phyloP scores from a whole-genome alignment of 2,113 vertebrate genomes.

The Willisornis vidua region DNA sequence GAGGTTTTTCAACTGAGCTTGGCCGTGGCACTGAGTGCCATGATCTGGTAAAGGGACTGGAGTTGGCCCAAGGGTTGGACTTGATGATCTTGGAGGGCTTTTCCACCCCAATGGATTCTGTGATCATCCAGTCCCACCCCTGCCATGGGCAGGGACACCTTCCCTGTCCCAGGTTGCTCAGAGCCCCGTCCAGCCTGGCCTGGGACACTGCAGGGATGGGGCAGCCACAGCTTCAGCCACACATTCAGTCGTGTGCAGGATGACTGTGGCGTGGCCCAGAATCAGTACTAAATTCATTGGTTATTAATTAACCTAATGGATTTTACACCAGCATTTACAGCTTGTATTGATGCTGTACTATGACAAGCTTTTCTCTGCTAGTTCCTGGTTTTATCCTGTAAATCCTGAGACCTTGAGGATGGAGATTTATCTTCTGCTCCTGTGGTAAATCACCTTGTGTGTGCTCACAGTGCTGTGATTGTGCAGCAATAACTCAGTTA shows the following conservation, averaged over 20 bases:
- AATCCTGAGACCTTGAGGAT: not conserved
- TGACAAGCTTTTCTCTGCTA: not conserved
- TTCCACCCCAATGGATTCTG: not conserved
- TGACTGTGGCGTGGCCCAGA: not conserved
- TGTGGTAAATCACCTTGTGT: not conserved
- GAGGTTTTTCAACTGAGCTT: no score
- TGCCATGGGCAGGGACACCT: not conserved
- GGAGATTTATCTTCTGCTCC: not conserved
- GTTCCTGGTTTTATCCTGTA: not conserved
- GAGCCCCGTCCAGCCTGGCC: not conserved
- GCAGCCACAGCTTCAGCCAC: not conserved
- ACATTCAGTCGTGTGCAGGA: not conserved
- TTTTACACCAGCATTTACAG: not conserved
- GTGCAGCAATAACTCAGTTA: not conserved
- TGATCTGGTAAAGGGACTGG: no score
- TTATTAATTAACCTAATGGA: not conserved
- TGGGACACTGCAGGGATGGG: not conserved
- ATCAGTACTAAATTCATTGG: not conserved
- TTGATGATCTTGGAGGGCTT: not conserved
- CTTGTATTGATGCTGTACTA: not conserved
- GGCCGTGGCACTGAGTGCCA: no score
- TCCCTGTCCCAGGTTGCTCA: not conserved
- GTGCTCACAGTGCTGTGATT: not conserved
- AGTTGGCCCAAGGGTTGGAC: no score
- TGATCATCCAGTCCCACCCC: no score